phyloP scores from a whole-genome alignment of 37 sponge, comb jelly and placozoan genomes.

The Halisarca cf. caerulea region DNA sequence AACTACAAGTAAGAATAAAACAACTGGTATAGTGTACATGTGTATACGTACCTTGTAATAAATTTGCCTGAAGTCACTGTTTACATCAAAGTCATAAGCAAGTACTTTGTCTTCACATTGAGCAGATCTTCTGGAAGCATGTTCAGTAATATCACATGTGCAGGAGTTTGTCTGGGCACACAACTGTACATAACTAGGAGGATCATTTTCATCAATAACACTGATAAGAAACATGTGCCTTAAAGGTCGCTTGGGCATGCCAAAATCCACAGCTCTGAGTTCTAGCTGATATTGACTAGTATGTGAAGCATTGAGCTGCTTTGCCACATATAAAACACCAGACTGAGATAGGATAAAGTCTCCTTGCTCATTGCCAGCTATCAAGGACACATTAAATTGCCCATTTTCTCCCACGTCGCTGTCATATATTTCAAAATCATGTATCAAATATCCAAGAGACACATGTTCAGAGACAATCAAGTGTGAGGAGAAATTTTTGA shows the following conservation, averaged over 20 bases:
- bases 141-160: neutral
- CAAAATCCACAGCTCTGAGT: neutral
- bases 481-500: neutral
- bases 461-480: neutral
- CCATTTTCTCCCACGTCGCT: neutral
- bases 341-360: neutral
- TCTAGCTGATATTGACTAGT: neutral
- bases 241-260: neutral
- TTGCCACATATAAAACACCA: neutral
- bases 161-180: neutral
- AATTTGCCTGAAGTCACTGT: neutral
- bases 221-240: neutral
- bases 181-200: neutral
- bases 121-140: neutral
- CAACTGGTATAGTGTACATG: too few species aligned
- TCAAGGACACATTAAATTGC: neutral
- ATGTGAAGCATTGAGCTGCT: neutral
- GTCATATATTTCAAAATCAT: neutral
- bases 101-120: neutral
- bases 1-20: too few species aligned
- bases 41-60: constrained; percentile 18
- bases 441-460: neutral
- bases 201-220: constrained; percentile 5
- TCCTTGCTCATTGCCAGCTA: neutral
- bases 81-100: constrained; percentile 12